These are phyloP conservation scores for Henricia sp. DNA, from an alignment of 53 echinoderm and acorn worm species.

Conservation along the genomic window DNA sequence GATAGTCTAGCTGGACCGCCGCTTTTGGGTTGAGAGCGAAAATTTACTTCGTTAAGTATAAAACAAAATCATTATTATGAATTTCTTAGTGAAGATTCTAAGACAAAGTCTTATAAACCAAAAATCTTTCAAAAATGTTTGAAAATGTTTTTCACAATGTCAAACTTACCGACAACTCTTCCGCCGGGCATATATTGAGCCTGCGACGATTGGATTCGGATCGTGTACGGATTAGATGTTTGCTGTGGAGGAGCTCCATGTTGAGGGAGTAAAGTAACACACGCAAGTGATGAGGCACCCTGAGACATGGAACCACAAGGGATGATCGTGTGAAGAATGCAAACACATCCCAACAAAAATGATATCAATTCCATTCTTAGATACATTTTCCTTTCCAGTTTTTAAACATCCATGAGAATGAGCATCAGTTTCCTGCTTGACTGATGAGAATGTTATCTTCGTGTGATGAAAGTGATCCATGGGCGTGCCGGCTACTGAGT, in stretches of 20 bases:
- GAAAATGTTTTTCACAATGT: not conserved
- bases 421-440: not conserved
- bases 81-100: not conserved
- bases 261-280: conserved; percentile 1
- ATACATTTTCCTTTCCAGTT: not conserved
- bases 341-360: not conserved
- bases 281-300: conserved; percentile 18
- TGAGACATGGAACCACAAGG: conserved; percentile 3
- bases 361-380: not conserved
- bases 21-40: not conserved
- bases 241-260: not conserved
- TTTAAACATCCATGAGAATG: not conserved
- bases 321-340: not conserved
- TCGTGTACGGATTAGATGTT: not conserved
- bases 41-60: not conserved
- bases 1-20: too few relatives aligned
- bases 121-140: not conserved
- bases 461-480: not conserved
- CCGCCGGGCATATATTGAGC: not conserved
- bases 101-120: not conserved
- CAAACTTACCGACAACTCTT: conserved; percentile 11
- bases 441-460: not conserved
- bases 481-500: conserved; percentile 16
- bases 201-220: not conserved
- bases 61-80: not conserved